Evolutionary conservation across 2,888 invertebrate species (phyloP), one percentile per base, ranked within the genome.

Genomic region (Lasioglossum zephyrum): DNA sequence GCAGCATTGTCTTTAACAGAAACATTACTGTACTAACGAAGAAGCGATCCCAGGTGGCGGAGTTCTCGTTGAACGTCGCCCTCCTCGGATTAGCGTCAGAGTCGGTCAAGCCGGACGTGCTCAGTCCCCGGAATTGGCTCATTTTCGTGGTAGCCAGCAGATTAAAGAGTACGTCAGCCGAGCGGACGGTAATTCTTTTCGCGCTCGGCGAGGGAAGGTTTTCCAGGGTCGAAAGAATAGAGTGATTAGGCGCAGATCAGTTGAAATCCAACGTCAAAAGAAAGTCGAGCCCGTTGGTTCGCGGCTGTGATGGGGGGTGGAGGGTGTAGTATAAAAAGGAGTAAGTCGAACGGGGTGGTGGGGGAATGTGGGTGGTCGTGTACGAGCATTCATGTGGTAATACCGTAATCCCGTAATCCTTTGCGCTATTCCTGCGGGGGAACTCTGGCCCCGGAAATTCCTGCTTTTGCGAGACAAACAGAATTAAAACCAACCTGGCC

Each of bases 391-490:
- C 81, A 81, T 49, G 81, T 76, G 76, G 83, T 88, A 84, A 89
- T 81, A 74, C 84, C 63, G 81, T 91, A 88, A 91, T 90, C 89
- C 88, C 73, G 84, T 76, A 85, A 91, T 86, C 88, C 83, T 88
- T 86, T 81, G 81, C 77, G 57, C 84, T 88, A 89, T 90, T 88
- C 83, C 86, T 84, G 83, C 75, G 86, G 85, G 47, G 85, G 63
- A 81, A 76, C 81, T 72, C 60, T 72, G 73, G 66, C 74, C 82
- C 82, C 82, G 87, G 84, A 85, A 89, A 90, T 90, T 89, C 89
- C 87, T 91, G 91, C 90, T 92, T 93, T 91, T 91, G 89, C 90
- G 91, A 88, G 91, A 93, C 92, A 94, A 94, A 94, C 93, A 93
- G 94, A 94, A 93, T 94, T 94, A 93, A 93, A 94, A 94, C 87